phyloP scores from a whole-genome alignment of 2,797 vertebrate species.

The Dryobates pubescens region DNA sequence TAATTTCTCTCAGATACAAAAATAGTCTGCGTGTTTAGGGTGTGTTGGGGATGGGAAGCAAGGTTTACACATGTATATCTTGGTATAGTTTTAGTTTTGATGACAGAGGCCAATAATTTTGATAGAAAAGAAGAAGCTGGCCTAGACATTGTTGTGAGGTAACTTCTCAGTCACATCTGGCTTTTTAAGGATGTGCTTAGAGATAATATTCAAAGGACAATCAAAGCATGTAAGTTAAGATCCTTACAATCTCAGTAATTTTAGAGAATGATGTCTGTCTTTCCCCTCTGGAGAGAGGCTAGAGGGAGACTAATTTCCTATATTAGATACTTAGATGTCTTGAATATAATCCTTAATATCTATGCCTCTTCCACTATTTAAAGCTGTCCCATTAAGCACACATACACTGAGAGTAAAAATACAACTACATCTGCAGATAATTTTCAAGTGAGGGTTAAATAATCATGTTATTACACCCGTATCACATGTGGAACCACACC shows the following conservation, averaged over 20 bases:
- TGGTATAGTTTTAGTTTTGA: neutral
- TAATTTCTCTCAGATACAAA: neutral
- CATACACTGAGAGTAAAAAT: neutral
- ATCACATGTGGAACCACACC: neutral
- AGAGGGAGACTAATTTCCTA: neutral
- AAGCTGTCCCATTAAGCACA: neutral
- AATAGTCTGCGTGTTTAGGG: neutral
- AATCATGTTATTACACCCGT: neutral
- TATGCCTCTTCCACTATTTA: neutral
- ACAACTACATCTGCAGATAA: neutral
- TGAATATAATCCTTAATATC: neutral
- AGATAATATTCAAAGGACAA: neutral
- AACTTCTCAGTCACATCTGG: neutral
- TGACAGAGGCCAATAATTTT: neutral
- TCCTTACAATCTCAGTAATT: neutral
- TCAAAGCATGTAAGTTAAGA: neutral
- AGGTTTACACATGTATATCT: rapidly evolving
- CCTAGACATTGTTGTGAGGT: neutral
- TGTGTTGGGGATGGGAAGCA: rapidly evolving
- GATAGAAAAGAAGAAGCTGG: neutral
- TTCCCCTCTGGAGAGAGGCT: neutral
- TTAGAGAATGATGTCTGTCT: neutral
- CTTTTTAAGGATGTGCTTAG: neutral
- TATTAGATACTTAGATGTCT: neutral
- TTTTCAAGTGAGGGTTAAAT: neutral